Evolutionary conservation across 2,888 invertebrate genomes (phyloP).

Genomic region (Drosophila melanocephala): DNA sequence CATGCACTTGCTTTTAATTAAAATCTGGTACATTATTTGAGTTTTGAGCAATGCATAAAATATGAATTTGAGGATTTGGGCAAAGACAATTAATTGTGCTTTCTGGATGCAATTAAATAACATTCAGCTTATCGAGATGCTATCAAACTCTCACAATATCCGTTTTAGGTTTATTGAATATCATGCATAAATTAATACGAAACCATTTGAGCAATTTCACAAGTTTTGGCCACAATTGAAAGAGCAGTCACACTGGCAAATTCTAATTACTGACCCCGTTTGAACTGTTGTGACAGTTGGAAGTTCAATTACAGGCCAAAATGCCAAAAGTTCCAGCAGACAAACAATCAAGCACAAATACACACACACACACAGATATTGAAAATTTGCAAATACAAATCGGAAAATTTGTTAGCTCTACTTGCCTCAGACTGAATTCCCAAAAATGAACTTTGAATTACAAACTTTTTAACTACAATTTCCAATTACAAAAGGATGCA

Average conservation of each 20-base stretch:
- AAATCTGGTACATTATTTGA: conserved; percentile 38
- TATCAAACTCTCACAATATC: not conserved
- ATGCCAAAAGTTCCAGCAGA: conserved; percentile 54
- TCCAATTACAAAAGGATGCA: conserved; percentile 71
- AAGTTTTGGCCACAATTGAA: conserved; percentile 30
- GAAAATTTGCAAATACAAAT: conserved; percentile 45
- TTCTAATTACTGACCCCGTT: conserved; percentile 62
- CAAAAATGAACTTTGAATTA: conserved; percentile 70
- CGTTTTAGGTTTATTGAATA: not conserved
- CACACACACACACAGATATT: conserved; percentile 3
- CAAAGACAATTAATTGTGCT: not conserved
- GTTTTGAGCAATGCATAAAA: conserved; percentile 10
- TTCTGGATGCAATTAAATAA: not conserved
- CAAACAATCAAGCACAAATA: conserved; percentile 18
- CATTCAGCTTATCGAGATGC: not conserved
- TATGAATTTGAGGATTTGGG: not conserved
- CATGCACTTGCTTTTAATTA: conserved; percentile 73
- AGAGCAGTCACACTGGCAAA: conserved; percentile 43
- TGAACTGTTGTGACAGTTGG: conserved; percentile 64
- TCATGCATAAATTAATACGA: conserved; percentile 31
- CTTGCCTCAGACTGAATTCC: conserved; percentile 44
- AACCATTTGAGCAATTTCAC: conserved; percentile 20
- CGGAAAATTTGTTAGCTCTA: conserved; percentile 34
- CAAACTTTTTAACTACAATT: conserved; percentile 76
- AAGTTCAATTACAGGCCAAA: conserved; percentile 70